Evolutionary conservation across 64 coral and sea anemone species (phyloP), one percentile per base, ranked within the genome.

Genomic region (Stylophora pistillata): DNA sequence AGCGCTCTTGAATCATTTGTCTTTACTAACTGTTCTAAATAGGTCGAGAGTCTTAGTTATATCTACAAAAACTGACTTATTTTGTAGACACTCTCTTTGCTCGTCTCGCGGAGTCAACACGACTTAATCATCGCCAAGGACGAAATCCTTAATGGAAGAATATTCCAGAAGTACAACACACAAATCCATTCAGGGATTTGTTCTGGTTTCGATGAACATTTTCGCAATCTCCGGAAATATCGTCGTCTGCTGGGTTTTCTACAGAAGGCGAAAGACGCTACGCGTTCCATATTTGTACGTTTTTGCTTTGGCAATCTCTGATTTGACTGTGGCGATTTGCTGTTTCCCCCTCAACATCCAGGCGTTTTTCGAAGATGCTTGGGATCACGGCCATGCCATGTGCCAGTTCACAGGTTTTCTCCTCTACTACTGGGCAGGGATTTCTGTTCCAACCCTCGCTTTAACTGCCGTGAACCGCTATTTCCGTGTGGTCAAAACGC

Each of bases 381-480:
- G 91, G 91, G 15, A 73, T 26, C 87, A 80, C 20, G 58, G 78
- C 15, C 4, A 47, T 26, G 53, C 2, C 25, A 18, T 81, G 60
- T 93, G 91, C 25, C 65, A 93, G 37, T 58, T 88, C 30, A 77
- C 74, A 2, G 85, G 78, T 3, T 93, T 73, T 21, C 59, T 65
- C 13, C 41, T 93, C 5, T 78, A 93, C 77, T 37, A 73, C 32
- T 68, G 87, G 31, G 91, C 76, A 0, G 86, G 86, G 74, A 29
- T 88, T 4, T 88, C 91, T 30, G 62, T 88, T 26, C 81, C 78
- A 10, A 53, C 86, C 17, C 87, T 93, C 14, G 86, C 91, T 64
- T 18, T 93, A n/a, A 93, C 91, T 7, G 91, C 85, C 3, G 55
- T 88, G 11, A 88, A 92, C 29, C 85, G 91, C 15, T 92, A 72